Base-by-base conservation (phyloP, 2,797 vertebrate species). In the Peromyscus eremicus region DNA sequence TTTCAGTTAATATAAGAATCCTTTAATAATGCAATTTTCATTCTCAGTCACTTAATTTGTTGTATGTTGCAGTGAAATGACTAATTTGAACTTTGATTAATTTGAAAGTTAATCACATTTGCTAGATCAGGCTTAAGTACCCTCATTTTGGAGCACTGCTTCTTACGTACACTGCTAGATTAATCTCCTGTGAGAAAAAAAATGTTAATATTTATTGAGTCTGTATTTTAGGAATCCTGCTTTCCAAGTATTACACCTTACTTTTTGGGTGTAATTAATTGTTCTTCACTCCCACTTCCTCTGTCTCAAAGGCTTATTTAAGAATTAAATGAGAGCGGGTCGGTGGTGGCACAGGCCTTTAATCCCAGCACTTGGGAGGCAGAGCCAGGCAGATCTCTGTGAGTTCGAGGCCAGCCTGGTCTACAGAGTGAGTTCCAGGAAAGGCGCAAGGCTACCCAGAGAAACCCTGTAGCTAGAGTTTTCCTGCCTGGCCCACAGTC, bases 51-150 rank as follows among this genome's bases (percentile, higher is more conserved):
- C 34, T 92, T 95, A 85, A 40, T 91, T 89, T 95, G 55, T 43
- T 94, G 86, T 76, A 92, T 89, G 40, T 84, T 83, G n/a, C 85
- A 37, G 86, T 86, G 17, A 96, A 93, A 92, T 94, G 52, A 79
- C 43, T 93, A 89, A 95, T 83, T 94, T 71, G 84, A 96, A 94
- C 7, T 94, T 90, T 2, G 46, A 29, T 85, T 81, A 90, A 95
- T 94, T 96, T 96, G 71, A 82, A 96, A 94, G 86, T 52, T 91
- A 93, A 37, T n/a, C 46, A 79, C 85, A 77, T 75, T 73, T 79
- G 57, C 32, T 49, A 71, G 40, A 57, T 57, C 32, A 70, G 13
- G 14, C 13, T 82, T 87, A 83, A 94, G 71, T 57, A n/a, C n/a
- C 75, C 46, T 83, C 91, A 66, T 81, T 40, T 40, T 91, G 32